Percentiles rank a stretch among this genome's conserved stretches.
phyloP scores from a whole-genome alignment of 2,888 invertebrate species.

The Lepidochitona cinerea region DNA sequence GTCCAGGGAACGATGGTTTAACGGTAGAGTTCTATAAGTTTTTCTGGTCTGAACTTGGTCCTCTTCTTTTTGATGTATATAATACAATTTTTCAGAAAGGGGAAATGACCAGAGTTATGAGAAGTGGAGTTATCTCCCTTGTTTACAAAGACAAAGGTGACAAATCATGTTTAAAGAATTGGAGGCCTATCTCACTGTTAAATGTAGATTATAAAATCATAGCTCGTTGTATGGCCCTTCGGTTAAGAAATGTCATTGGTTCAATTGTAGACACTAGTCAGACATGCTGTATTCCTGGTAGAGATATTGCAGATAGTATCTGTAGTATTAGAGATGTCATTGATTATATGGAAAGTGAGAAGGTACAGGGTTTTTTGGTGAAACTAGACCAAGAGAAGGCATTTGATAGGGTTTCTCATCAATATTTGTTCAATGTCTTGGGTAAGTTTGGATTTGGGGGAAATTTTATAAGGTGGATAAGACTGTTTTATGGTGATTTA shows the following conservation, averaged over 20 bases:
- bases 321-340: not conserved
- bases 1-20: not conserved
- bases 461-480: not conserved
- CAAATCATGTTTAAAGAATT: not conserved
- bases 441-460: not conserved
- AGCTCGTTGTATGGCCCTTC: not conserved
- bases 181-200: not conserved
- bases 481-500: not conserved
- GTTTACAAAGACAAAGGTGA: not conserved
- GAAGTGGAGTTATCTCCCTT: not conserved
- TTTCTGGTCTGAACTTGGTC: not conserved
- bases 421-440: constrained; percentile 2
- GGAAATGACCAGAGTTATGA: not conserved
- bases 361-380: not conserved
- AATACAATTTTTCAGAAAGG: not conserved
- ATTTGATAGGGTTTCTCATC: not conserved
- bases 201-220: not conserved
- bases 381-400: not conserved
- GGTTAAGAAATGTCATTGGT: not conserved
- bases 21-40: not conserved
- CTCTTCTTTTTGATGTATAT: not conserved
- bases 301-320: not conserved
- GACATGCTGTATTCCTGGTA: not conserved
- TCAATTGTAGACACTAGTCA: not conserved
- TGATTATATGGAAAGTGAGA: not conserved